Conservation (phyloP, 2,113 vertebrate species). For the Promerops cafer region DNA sequence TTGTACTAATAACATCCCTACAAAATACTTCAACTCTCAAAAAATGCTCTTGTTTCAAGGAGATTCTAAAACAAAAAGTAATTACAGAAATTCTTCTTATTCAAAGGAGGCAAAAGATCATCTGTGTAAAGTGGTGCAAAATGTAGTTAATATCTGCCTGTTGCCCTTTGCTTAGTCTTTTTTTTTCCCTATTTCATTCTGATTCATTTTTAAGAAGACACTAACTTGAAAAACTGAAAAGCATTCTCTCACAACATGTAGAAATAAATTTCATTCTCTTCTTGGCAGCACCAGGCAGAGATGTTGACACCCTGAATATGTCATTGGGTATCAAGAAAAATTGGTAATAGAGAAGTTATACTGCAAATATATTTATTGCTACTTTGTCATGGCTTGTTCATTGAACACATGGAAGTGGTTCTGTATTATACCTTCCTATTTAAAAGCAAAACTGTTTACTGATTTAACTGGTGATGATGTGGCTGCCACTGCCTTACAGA, state of each 20-base stretch:
- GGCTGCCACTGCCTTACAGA: neutral
- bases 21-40: neutral
- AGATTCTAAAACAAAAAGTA: neutral
- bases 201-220: neutral
- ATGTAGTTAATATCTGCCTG: neutral
- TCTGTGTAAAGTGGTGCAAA: neutral
- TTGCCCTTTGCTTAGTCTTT: neutral
- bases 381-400: neutral
- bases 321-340: neutral
- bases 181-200: neutral
- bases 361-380: neutral
- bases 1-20: neutral
- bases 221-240: neutral
- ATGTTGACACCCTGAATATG: neutral
- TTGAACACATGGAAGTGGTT: neutral
- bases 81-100: neutral
- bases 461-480: neutral
- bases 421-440: neutral
- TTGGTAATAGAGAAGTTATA: neutral
- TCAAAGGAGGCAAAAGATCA: neutral
- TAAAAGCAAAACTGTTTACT: neutral
- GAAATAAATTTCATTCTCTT: neutral
- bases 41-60: neutral
- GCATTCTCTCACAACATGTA: neutral
- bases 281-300: neutral